Evolutionary conservation across 2,113 vertebrate species (phyloP).

Genomic region (Romanogobio albipinnatus): DNA sequence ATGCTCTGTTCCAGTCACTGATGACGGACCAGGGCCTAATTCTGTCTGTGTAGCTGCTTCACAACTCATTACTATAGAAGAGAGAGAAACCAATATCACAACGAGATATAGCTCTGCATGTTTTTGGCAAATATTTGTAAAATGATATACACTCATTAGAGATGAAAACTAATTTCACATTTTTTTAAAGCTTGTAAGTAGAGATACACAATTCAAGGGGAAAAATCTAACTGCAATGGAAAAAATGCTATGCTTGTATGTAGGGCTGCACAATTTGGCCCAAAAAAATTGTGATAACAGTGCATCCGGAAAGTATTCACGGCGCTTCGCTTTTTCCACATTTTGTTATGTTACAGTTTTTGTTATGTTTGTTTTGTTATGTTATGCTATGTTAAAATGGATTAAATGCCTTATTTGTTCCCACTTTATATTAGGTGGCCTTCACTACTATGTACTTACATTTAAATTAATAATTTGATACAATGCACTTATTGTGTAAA

Average conservation of each 20-base stretch:
- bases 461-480: too few species aligned
- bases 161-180: too few species aligned
- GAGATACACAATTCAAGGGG: not conserved
- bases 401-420: too few species aligned
- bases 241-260: not conserved
- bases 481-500: too few species aligned
- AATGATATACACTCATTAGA: not conserved
- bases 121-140: not conserved
- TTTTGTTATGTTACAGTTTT: too few species aligned
- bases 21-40: constrained; percentile 54
- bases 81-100: not conserved
- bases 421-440: too few species aligned
- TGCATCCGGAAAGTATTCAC: too few species aligned
- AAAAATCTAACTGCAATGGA: not conserved
- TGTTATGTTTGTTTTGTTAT: too few species aligned
- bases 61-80: constrained; percentile 65
- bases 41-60: constrained; percentile 77
- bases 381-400: too few species aligned
- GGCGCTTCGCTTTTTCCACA: too few species aligned
- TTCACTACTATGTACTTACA: too few species aligned
- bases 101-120: not conserved
- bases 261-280: not conserved
- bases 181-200: not conserved
- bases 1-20: constrained; percentile 50
- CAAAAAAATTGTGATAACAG: too few species aligned